Conservation (phyloP, 2,113 vertebrate genomes). For the Andinoacara biseriatus region DNA sequence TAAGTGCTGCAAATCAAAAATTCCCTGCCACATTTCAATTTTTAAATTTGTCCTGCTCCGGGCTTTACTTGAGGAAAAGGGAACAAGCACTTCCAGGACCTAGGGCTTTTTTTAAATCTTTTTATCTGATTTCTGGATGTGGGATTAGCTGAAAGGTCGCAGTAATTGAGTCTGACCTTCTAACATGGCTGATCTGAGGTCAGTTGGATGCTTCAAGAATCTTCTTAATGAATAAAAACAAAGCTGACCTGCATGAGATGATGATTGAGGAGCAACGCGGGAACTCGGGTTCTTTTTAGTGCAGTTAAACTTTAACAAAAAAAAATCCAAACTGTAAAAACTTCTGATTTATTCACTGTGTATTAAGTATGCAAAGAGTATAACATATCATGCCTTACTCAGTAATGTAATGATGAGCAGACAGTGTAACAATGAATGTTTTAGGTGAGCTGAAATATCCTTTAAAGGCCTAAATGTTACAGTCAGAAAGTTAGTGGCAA, state of each 20-base stretch:
- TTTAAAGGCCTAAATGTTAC: slow-evolving; percentile 38
- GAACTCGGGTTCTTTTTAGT: not conserved
- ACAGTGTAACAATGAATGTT: slow-evolving; percentile 24
- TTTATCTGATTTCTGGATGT: not conserved
- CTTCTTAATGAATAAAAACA: not conserved
- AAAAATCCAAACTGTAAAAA: not conserved
- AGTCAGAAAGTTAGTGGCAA: not conserved
- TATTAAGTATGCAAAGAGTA: not conserved
- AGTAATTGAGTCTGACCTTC: not conserved
- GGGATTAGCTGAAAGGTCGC: slow-evolving; percentile 2
- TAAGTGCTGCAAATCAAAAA: slow-evolving; percentile 19
- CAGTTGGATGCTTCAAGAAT: not conserved
- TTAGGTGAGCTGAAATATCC: slow-evolving; percentile 8
- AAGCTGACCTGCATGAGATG: not conserved
- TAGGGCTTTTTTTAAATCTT: slow-evolving; percentile 1
- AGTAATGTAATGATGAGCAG: not conserved
- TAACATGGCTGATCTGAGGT: not conserved
- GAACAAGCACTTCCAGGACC: slow-evolving; percentile 4
- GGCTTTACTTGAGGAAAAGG: slow-evolving; percentile 25
- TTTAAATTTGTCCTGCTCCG: not conserved
- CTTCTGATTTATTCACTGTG: not conserved
- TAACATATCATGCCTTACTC: not conserved
- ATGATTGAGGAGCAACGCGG: not conserved
- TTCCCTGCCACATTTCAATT: slow-evolving; percentile 24
- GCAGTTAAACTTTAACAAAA: not conserved